A percentile compares a stretch with the other conserved stretches of the same genome.
Evolutionary conservation across 1,140 invertebrate species (phyloP).

Genomic region (Heterodera schachtii): DNA sequence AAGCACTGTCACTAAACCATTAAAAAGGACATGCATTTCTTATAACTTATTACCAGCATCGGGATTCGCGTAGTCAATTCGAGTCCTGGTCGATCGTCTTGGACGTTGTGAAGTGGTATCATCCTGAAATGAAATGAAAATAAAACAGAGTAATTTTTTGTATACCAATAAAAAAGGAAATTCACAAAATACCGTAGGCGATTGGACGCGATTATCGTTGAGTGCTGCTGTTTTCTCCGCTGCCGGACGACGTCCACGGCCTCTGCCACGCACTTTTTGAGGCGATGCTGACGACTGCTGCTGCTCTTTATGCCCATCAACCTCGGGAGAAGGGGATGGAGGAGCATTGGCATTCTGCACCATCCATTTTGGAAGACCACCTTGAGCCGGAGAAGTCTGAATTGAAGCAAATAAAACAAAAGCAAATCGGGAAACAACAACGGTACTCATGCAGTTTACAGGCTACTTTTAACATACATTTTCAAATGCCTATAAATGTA

Average conservation of each 20-base stretch:
- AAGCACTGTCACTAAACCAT: constrained; percentile 29
- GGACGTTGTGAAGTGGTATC: constrained; percentile 28
- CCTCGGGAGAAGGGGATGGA: constrained; percentile 21
- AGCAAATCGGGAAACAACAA: neutral
- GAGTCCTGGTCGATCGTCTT: constrained; percentile 26
- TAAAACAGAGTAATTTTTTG: neutral
- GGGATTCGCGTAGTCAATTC: constrained; percentile 29
- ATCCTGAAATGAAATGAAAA: constrained; percentile 6
- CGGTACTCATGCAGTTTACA: too few relatives aligned
- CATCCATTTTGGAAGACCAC: constrained; percentile 29
- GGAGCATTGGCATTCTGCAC: constrained; percentile 30
- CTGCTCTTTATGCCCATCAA: neutral
- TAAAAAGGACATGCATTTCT: neutral
- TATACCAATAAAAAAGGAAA: too few relatives aligned
- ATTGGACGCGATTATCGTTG: neutral
- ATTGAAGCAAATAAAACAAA: neutral
- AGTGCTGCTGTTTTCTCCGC: constrained; percentile 13
- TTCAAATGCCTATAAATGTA: too few relatives aligned
- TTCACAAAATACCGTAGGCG: neutral
- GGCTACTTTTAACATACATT: too few relatives aligned
- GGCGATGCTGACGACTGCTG: neutral
- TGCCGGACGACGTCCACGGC: constrained; percentile 24
- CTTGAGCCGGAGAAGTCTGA: neutral
- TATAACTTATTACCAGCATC: constrained; percentile 15
- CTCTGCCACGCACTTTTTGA: neutral